phyloP scores from a whole-genome alignment of 2,797 vertebrate species.

The Vireo griseus region DNA sequence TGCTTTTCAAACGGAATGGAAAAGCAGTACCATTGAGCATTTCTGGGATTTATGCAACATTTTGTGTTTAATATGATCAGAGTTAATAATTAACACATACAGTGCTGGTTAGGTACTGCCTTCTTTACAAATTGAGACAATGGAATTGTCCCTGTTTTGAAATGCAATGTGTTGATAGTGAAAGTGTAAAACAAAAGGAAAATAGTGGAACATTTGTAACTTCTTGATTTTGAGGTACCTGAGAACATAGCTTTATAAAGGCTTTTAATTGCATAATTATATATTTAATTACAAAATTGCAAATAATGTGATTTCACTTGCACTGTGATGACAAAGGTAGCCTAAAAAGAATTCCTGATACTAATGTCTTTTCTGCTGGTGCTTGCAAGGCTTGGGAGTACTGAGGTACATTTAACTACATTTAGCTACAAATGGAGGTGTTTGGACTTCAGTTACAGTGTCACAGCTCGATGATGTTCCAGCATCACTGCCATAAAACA shows the following conservation, averaged over 20 bases:
- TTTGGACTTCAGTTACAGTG: background rate
- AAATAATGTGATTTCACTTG: background rate
- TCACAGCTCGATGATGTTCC: background rate
- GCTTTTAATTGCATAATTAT: background rate
- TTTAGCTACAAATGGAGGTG: background rate
- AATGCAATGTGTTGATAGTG: background rate
- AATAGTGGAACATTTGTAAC: background rate
- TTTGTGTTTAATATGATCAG: background rate
- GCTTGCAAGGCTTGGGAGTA: background rate
- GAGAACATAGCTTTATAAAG: background rate
- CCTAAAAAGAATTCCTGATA: background rate
- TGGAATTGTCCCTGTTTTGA: background rate
- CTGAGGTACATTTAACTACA: background rate
- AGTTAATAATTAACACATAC: background rate
- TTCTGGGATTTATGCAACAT: background rate
- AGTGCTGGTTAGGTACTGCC: background rate
- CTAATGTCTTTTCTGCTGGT: background rate
- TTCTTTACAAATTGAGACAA: background rate
- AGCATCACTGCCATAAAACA: background rate
- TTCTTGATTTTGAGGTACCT: background rate
- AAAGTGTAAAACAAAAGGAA: background rate
- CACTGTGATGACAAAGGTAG: background rate
- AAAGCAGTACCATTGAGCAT: background rate
- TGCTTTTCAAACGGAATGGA: background rate
- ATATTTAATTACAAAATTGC: background rate